Percentiles rank a stretch among this genome's conserved stretches.
Conservation (phyloP, 2,113 vertebrate genomes). For the Antechinus flavipes region DNA sequence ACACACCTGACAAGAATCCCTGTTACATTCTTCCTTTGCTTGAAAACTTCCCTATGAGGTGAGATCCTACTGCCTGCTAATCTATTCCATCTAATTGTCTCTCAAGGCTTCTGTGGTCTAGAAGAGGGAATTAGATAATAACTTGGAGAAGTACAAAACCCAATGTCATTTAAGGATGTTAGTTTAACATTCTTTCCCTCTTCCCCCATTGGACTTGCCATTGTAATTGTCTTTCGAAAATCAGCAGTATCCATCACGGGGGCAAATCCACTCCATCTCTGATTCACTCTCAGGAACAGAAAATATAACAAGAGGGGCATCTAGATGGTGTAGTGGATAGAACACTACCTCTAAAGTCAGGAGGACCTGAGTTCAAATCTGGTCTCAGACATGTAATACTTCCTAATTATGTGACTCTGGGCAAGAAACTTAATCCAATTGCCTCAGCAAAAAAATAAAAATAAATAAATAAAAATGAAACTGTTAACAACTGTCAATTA, state of each 20-base stretch:
- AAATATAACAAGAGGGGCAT: too few relatives aligned
- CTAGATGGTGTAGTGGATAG: too few relatives aligned
- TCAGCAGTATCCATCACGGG: background rate
- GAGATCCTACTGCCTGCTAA: background rate
- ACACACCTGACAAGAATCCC: background rate
- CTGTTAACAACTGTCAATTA: background rate
- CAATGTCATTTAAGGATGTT: background rate
- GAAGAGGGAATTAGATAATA: background rate
- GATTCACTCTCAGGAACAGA: background rate
- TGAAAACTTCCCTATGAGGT: background rate
- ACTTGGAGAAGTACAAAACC: background rate
- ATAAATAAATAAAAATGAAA: too few relatives aligned
- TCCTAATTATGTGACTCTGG: too few relatives aligned
- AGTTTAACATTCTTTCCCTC: background rate
- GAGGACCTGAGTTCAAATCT: too few relatives aligned
- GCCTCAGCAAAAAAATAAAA: too few relatives aligned
- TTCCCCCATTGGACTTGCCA: background rate
- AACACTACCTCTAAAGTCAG: too few relatives aligned
- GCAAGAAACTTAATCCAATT: too few relatives aligned
- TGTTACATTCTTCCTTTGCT: background rate
- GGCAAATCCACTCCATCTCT: background rate
- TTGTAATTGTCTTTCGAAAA: background rate
- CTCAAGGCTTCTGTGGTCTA: background rate
- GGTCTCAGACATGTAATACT: too few relatives aligned
- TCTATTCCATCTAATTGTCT: background rate